Evolutionary conservation across 2,797 vertebrate genomes (phyloP).

Genomic region (Merluccius polli): DNA sequence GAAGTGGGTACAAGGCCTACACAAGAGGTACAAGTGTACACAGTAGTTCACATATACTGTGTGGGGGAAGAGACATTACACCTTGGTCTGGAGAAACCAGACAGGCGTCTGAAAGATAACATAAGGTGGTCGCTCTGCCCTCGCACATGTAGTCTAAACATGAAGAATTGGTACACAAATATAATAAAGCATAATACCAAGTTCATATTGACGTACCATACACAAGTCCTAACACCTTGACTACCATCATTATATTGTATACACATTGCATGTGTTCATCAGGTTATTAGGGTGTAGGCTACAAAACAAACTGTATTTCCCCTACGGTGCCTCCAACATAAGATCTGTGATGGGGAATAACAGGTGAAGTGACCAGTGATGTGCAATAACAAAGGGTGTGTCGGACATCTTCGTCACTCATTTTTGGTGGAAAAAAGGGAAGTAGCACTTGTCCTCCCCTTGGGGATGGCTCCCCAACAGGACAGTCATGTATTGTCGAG

Average conservation of each 20-base stretch:
- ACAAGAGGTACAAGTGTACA: no score
- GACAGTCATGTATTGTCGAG: neutral
- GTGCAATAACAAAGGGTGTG: neutral
- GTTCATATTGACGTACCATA: no score
- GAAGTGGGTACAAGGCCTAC: no score
- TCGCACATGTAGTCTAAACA: no score
- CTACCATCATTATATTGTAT: neutral
- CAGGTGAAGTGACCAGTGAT: neutral
- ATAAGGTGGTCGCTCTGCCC: no score
- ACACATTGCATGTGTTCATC: neutral
- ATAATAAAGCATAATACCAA: no score
- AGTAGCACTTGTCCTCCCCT: neutral
- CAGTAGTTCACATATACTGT: no score
- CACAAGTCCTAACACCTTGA: no score
- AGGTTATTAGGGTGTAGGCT: neutral
- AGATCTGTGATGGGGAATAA: neutral
- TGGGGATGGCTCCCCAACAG: neutral
- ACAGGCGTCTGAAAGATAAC: no score
- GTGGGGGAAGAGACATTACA: no score
- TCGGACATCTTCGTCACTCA: neutral
- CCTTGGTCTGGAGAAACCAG: no score
- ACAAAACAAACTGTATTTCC: neutral
- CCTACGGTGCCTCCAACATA: neutral
- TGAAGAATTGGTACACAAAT: no score
- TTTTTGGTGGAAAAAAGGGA: neutral